A percentile compares a stretch with the other conserved stretches of the same genome.
These are phyloP conservation scores for Drosophila nigricruria DNA, from an alignment of 2,888 invertebrate genomes.

Conservation along the genomic window DNA sequence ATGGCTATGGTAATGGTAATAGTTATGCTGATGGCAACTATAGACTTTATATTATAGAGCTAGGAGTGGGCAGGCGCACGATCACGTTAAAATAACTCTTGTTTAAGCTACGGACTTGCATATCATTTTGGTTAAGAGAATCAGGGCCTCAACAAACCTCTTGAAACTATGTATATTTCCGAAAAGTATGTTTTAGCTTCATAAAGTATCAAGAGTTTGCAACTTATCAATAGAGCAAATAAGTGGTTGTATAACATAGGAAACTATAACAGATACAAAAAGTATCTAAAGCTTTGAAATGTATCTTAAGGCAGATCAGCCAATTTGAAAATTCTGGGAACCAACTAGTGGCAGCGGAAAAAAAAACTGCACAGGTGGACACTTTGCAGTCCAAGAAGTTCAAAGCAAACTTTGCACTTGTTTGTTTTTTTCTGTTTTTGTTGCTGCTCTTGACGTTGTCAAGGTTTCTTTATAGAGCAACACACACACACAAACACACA, in stretches of 20 bases:
- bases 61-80: conserved; percentile 35
- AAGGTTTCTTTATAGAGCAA: conserved; percentile 67
- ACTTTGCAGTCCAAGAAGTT: conserved; percentile 63
- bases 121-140: conserved; percentile 23
- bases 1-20: conserved; percentile 40
- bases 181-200: background rate
- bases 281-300: background rate
- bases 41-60: background rate
- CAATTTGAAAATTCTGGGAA: conserved; percentile 60
- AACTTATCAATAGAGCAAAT: background rate
- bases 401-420: conserved; percentile 64
- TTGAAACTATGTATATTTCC: background rate
- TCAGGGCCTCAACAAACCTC: background rate
- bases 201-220: background rate
- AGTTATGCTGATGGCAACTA: conserved; percentile 31
- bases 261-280: background rate
- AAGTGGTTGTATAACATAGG: background rate
- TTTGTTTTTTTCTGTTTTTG: background rate
- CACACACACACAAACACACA: conserved; percentile 8
- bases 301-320: background rate
- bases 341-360: too few species aligned
- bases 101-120: background rate
- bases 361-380: conserved; percentile 78
- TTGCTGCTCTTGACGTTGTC: conserved; percentile 76
- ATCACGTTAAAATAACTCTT: conserved; percentile 31